Base-by-base conservation (phyloP, 2,113 vertebrate genomes). In the Calidris pugnax region DNA sequence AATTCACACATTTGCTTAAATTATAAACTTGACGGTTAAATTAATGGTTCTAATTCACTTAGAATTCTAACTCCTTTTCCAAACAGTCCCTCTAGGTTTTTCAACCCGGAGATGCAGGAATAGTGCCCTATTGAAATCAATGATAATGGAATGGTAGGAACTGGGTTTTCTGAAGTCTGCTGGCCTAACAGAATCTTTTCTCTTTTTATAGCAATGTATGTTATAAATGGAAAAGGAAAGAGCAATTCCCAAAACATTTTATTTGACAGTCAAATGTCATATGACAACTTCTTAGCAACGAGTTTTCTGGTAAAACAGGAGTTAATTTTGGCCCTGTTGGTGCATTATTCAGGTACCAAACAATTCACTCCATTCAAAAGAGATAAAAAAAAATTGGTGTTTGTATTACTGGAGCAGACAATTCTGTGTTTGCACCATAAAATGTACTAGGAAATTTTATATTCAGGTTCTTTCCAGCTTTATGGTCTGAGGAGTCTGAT, bases 401-500 rank as follows among this genome's bases (percentile, higher is more conserved):
- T 28, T 92, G 28, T 33, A 81, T 91, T 95, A 93, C 26, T 39
- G 77, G 69, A 97, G 80, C 55, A 55, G 95, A 87, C 66, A 96
- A 95, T 94, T 96, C 90, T 63, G 50, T 89, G 73, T 91, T 95
- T 95, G 80, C 51, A 74, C 45, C 86, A 75, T 95, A 95, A 96
- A 95, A 96, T 10, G 1, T 33, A 79, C 22, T 48, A 90, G 80
- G 92, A 93, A 95, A 87, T 93, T 79, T 95, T 64, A 95, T 67
- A 95, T 86, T 93, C 89, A 85, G 87, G 86, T 92, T 87, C 71
- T 92, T 85, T 73, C 57, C 80, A 95, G 90, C 94, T 97, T 97
- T 93, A 97, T 2, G 7, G 39, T 91, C 86, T 95, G 78, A 98
- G 97, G 96, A 98, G 87, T 95, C 60, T 53, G 64, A 53, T 63